Base-by-base conservation (phyloP, 2,113 vertebrate species). In the Dunckerocampus dactyliophorus region DNA sequence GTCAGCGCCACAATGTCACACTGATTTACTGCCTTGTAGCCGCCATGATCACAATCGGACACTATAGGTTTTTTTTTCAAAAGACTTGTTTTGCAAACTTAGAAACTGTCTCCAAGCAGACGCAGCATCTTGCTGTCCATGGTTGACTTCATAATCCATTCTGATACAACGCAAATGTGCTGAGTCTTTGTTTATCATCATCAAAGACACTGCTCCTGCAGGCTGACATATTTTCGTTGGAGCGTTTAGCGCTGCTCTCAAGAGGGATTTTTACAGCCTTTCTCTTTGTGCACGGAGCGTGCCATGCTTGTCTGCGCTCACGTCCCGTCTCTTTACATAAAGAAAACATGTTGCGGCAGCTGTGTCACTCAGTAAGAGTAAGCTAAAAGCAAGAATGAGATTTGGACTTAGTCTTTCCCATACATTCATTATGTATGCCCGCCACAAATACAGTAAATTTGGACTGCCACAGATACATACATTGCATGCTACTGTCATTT, bases 1-100 rank as follows among this genome's bases (percentile, higher is more conserved):
- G 74, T 89, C 82, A 87, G 28, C 78, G 66, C 59, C 57, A 46
- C 20, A 47, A 74, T 76, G 75, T 74, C 66, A 65, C 57, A 76
- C 59, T 70, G 82, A 84, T 73, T 85, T 75, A 85, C 62, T 63
- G 75, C 72, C 70, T 45, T 62, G 21, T 52, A 80, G 69, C 42
- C 75, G 69, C 73, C 74, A 66, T 76, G 82, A 85, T 87, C 68
- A 72, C 58, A 76, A 85, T 88, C 81, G 64, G 54, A 77, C 78
- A 83, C 63, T 43, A 4, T 1, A 43, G 3, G 4, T 43, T 43
- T 43, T 43, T 43, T 43, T 43, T 6, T 8, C 31, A 34, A 34
- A 74, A 49, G 48, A 47, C 71, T 79, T 42, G 37, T 21, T 56
- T 42, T 21, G n/a, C 34, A 42, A 56, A 42, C 54, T 21, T 20